Evolutionary conservation across 2,797 vertebrate genomes (phyloP), one percentile per base, ranked within the genome.

Genomic region (Poliocrania exsul): DNA sequence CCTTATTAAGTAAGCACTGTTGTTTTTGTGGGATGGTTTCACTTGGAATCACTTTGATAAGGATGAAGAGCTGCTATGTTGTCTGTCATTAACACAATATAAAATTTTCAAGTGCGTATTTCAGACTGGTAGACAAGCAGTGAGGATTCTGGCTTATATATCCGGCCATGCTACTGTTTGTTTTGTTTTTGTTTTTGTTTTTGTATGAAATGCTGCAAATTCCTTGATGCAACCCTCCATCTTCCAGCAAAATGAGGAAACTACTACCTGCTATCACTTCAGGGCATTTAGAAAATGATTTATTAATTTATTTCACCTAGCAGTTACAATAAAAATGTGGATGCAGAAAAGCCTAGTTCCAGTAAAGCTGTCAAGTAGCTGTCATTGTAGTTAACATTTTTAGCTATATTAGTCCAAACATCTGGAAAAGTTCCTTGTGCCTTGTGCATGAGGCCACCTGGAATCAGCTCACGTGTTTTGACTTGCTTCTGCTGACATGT

Each of bases 201-300:
- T 66, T 28, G 7, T 35, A 71, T 24, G 11, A 71, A 58, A 46
- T 19, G 7, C 57, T 58, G 15, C 8, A 16, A 58, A 10, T 16
- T n/a, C 17, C 46, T 71, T 67, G 19, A 35, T 35, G 20, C 23
- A 21, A 6, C 29, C 72, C 13, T 56, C 28, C 17, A 5, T 57
- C 11, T 66, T 13, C 13, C 31, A 79, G 31, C 2, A 69, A 86
- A 83, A 81, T 51, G 13, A 65, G 40, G 38, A 73, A 62, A 38
- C 13, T 64, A 17, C 35, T 38, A 19, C 29, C 5, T 0, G 0
- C 0, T 58, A 47, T 72, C 13, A 40, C 19, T 51, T 86, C 24
- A 57, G 11, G 16, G 8, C 18, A 40, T 80, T 89, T 67, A 90
- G 38, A 86, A 21, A 56, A 54, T 1, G 5, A 17, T 50, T 93